Base-by-base conservation (phyloP, 1,140 invertebrate genomes). In the Babylonia areolata region DNA sequence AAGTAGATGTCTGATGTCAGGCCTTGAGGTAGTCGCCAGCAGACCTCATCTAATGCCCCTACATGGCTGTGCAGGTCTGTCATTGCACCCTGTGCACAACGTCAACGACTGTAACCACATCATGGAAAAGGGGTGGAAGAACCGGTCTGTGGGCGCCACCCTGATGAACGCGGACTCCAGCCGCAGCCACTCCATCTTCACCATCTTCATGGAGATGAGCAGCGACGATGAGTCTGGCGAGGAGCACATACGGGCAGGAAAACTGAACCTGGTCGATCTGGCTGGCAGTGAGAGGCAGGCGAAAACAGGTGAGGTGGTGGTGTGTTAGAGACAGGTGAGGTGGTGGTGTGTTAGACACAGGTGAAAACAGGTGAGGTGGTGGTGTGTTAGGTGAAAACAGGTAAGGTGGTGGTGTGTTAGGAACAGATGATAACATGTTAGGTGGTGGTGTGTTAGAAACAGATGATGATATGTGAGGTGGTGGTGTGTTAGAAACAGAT, bases 141-240 rank as follows among this genome's bases (percentile, higher is more conserved):
- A 97, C 91, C 94, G 97, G 87, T 95, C 96, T 0, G 96, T 96
- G 0, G 97, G 97, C 0, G 96, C 97, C 0, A 98, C 97, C 0
- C 95, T 97, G 58, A 98, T 98, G 97, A 98, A 98, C 93, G 96
- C 97, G 0, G 97, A 97, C 86, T 98, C 97, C 42, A 95, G 94
- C 6, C 95, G 98, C 12, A 96, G 95, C 86, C 98, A 99, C 93
- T 97, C 97, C n/a, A 98, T 99, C 84, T 97, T 99, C 92, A 98
- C 97, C 0, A 96, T 99, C 83, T 96, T 96, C 75, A 94, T 99
- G 23, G 98, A 99, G 94, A 97, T 97, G 95, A 96, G 97, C 91
- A 93, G 93, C 31, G 92, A 93, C n/a, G 91, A 94, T 85, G 93
- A 93, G 6, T 91, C 91, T 15, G 93, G 93, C 12, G 96, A 96